phyloP scores from a whole-genome alignment of 2,888 invertebrate genomes.

The Pedicia rivosa region DNA sequence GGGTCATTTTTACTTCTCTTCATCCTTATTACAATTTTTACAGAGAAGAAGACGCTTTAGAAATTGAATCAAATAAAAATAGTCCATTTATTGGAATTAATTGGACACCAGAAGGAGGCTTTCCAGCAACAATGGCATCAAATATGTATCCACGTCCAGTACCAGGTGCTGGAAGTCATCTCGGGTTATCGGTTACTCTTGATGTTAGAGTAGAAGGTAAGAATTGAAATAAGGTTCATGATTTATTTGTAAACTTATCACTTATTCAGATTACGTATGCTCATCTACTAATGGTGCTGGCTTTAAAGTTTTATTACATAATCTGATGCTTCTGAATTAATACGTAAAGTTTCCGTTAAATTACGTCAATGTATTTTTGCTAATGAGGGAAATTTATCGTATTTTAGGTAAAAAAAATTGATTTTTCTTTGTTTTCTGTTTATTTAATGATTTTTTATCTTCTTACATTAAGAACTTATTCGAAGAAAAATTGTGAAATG shows the following conservation, averaged over 20 bases:
- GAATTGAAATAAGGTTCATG: no score
- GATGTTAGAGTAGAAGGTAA: constrained; percentile 53
- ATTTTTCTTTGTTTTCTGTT: no score
- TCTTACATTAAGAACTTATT: constrained; percentile 64
- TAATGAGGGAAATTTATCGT: constrained; percentile 49
- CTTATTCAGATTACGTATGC: constrained; percentile 69
- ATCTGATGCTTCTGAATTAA: constrained; percentile 42
- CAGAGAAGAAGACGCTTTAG: no score
- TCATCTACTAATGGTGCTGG: constrained; percentile 50
- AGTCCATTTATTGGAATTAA: constrained; percentile 40
- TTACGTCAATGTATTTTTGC: constrained; percentile 59
- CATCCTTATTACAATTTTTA: no score
- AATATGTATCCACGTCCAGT: constrained; percentile 39
- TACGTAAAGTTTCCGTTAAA: constrained; percentile 37
- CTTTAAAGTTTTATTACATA: constrained; percentile 48
- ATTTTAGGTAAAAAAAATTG: constrained; percentile 24
- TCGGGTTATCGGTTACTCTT: constrained; percentile 53
- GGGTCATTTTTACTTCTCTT: no score
- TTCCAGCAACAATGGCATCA: constrained; percentile 35
- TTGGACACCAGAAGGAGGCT: constrained; percentile 65
- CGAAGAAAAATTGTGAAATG: constrained; percentile 60
- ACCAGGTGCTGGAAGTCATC: constrained; percentile 50
- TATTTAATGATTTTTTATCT: no score
- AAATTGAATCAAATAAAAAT: no score
- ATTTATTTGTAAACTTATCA: no score